phyloP scores from a whole-genome alignment of 2,113 vertebrate species.

The Cavia porcellus region DNA sequence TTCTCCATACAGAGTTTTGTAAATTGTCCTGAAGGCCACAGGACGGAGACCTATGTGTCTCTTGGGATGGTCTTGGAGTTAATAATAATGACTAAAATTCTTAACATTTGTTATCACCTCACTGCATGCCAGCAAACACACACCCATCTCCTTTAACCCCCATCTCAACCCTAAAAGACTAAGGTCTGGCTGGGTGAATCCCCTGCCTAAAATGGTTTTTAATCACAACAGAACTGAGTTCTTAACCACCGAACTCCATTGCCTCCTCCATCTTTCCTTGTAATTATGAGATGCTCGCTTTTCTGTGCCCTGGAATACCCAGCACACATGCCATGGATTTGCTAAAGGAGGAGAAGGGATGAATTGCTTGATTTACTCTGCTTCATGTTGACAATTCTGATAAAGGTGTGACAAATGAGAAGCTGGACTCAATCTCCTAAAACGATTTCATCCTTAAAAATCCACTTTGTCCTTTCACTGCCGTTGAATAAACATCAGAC shows the following conservation, averaged over 20 bases:
- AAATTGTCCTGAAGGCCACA: background rate
- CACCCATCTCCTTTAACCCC: background rate
- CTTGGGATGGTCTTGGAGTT: background rate
- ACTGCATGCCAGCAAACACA: background rate
- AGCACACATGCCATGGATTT: background rate
- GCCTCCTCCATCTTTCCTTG: background rate
- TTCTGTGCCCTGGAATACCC: background rate
- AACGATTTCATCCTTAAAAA: background rate
- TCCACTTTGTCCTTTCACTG: background rate
- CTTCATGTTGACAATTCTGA: slow-evolving; percentile 22
- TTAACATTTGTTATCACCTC: background rate
- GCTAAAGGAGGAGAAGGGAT: background rate
- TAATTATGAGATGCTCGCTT: background rate
- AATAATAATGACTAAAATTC: background rate
- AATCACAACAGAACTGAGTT: background rate
- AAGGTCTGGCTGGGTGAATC: background rate
- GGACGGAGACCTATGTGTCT: background rate
- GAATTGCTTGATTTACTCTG: slow-evolving; percentile 2
- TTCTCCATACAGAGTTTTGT: background rate
- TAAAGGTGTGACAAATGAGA: slow-evolving; percentile 65
- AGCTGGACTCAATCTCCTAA: slow-evolving; percentile 55
- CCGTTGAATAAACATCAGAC: background rate
- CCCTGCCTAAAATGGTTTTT: background rate
- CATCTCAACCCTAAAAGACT: background rate
- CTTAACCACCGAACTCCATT: background rate